These are phyloP conservation scores for Drosophila flavopinicola DNA, from an alignment of 2,888 invertebrate species.

Conservation along the genomic window DNA sequence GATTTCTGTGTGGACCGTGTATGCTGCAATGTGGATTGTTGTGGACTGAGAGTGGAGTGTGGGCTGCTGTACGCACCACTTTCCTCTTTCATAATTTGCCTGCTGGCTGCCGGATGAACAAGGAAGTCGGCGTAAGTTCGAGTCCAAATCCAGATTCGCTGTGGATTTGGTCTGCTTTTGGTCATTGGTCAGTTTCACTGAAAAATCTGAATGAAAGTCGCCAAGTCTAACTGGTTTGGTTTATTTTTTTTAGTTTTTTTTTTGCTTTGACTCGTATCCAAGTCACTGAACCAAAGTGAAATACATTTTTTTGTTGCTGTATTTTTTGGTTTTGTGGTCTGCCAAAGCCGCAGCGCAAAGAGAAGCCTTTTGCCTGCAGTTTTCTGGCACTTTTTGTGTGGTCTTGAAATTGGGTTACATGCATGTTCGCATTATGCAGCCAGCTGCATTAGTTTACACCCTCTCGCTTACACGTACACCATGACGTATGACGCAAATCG, in stretches of 20 bases:
- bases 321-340: slow-evolving; percentile 49
- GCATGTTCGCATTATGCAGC: slow-evolving; percentile 13
- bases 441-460: slow-evolving; percentile 11
- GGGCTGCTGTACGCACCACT: slow-evolving; percentile 46
- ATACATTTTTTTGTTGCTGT: slow-evolving; percentile 50
- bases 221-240: slow-evolving; percentile 65
- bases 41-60: slow-evolving; percentile 6
- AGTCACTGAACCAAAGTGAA: slow-evolving; percentile 72
- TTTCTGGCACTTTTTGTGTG: slow-evolving; percentile 46
- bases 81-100: slow-evolving; percentile 65
- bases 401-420: slow-evolving; percentile 61
- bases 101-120: slow-evolving; percentile 40
- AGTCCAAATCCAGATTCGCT: slow-evolving; percentile 56
- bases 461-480: slow-evolving; percentile 5
- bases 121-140: slow-evolving; percentile 56
- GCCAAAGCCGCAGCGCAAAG: slow-evolving; percentile 37
- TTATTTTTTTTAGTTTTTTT: no score
- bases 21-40: neutral
- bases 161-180: slow-evolving; percentile 49
- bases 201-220: slow-evolving; percentile 71
- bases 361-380: slow-evolving; percentile 43
- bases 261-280: slow-evolving; percentile 32
- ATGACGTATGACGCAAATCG: slow-evolving; percentile 7
- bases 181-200: slow-evolving; percentile 63
- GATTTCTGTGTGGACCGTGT: slow-evolving; percentile 33